Conservation (phyloP, 1,140 invertebrate genomes). For the Ctenoplectra terminalis region DNA sequence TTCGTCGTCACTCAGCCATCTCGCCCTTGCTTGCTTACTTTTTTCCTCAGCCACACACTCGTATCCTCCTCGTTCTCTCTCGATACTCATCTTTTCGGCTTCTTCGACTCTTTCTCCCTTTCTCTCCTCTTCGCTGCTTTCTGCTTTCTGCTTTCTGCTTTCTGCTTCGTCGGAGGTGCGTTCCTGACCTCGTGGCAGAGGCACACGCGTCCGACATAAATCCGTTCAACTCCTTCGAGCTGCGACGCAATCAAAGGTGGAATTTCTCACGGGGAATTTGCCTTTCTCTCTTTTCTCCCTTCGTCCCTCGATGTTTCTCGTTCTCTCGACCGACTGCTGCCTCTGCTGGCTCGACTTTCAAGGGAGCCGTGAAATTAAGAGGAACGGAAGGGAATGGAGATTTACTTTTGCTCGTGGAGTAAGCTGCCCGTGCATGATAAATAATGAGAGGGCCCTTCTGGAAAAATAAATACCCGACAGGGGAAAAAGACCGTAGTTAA, state of each 20-base stretch:
- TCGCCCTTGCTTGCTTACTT: neutral
- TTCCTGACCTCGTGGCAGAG: neutral
- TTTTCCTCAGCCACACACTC: constrained; percentile 9
- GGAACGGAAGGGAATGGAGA: constrained; percentile 34
- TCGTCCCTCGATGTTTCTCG: neutral
- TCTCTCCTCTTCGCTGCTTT: neutral
- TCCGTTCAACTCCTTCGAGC: neutral
- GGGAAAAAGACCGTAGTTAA: constrained; percentile 18
- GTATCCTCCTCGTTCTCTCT: constrained; percentile 29
- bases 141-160: neutral
- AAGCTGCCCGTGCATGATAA: constrained; percentile 35
- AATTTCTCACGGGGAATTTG: constrained; percentile 53
- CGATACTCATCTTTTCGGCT: constrained; percentile 18
- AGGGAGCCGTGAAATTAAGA: constrained; percentile 53
- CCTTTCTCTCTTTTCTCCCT: neutral
- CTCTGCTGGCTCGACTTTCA: neutral
- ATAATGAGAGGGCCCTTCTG: constrained; percentile 25
- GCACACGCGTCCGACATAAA: constrained; percentile 23
- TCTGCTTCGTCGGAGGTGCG: neutral
- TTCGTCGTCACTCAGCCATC: constrained; percentile 49
- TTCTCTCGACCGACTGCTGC: neutral
- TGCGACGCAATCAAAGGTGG: constrained; percentile 37
- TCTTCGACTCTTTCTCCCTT: neutral
- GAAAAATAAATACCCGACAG: constrained; percentile 34
- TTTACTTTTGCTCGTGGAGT: constrained; percentile 51